A percentile compares a stretch with the other conserved stretches of the same genome.
These are phyloP conservation scores for Dermatemys mawii DNA, from an alignment of 2,113 vertebrate species.

Conservation along the genomic window DNA sequence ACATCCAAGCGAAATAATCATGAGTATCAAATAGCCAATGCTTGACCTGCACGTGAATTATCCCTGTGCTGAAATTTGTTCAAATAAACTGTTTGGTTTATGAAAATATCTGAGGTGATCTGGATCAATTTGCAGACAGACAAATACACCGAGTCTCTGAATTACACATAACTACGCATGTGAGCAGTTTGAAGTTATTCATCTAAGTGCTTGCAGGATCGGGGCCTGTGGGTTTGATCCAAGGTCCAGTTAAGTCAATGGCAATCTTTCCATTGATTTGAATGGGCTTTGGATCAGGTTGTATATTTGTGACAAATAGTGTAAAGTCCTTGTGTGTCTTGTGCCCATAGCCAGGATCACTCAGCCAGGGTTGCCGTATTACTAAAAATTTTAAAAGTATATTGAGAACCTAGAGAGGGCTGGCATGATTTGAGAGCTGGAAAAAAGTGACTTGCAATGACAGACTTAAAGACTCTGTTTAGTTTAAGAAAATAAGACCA, in stretches of 20 bases:
- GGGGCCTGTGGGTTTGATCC: not conserved
- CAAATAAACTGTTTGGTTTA: too few relatives aligned
- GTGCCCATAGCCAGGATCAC: not conserved
- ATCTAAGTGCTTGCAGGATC: not conserved
- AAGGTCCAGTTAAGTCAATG: not conserved
- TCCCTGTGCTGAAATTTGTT: too few relatives aligned
- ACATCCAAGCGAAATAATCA: not conserved
- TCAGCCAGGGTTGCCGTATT: not conserved
- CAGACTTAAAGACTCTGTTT: too few relatives aligned
- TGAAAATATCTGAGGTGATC: too few relatives aligned
- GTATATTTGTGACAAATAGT: not conserved
- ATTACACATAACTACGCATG: too few relatives aligned
- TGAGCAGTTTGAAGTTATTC: not conserved
- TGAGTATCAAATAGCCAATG: not conserved
- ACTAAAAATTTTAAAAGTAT: not conserved
- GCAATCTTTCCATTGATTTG: not conserved
- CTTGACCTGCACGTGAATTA: too few relatives aligned
- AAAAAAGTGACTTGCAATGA: not conserved
- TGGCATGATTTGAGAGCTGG: not conserved
- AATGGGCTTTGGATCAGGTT: not conserved
- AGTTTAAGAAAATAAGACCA: too few relatives aligned
- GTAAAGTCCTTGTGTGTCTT: not conserved
- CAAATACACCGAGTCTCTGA: too few relatives aligned
- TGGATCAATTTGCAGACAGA: too few relatives aligned
- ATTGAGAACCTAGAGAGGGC: not conserved